These are phyloP conservation scores for Sisor rabdophorus DNA, from an alignment of 2,113 vertebrate species.

Conservation along the genomic window DNA sequence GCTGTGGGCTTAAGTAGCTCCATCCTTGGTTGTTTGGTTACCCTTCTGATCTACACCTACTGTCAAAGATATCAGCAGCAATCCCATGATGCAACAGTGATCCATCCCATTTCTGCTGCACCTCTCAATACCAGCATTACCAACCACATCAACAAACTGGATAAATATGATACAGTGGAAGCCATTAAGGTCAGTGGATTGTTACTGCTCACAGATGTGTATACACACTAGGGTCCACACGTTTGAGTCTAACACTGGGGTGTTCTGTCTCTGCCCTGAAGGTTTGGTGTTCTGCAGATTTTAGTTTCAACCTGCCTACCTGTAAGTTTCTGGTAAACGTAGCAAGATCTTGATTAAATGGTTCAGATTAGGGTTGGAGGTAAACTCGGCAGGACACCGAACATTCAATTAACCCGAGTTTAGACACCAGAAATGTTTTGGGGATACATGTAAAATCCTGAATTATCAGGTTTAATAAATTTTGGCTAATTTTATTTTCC, in stretches of 20 bases:
- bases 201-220: neutral
- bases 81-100: conserved; percentile 93
- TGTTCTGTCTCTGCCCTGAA: neutral
- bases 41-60: conserved; percentile 89
- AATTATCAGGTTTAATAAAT: too few species aligned
- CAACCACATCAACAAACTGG: conserved; percentile 98
- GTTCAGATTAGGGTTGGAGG: too few species aligned
- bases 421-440: too few species aligned
- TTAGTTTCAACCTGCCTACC: too few species aligned
- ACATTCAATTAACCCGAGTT: too few species aligned
- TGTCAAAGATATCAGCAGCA: conserved; percentile 95
- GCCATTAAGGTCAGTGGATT: conserved; percentile 86
- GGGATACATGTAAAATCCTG: too few species aligned
- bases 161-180: conserved; percentile 94
- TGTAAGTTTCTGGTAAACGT: too few species aligned
- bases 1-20: conserved; percentile 94
- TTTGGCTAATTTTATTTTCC: too few species aligned
- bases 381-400: too few species aligned
- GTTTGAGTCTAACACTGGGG: neutral
- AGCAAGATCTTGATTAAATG: too few species aligned
- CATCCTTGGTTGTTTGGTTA: conserved; percentile 91
- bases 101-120: conserved; percentile 88
- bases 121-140: conserved; percentile 97
- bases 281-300: too few species aligned
- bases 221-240: neutral